phyloP scores from a whole-genome alignment of 2,888 invertebrate genomes.

The Tipula confusa region DNA sequence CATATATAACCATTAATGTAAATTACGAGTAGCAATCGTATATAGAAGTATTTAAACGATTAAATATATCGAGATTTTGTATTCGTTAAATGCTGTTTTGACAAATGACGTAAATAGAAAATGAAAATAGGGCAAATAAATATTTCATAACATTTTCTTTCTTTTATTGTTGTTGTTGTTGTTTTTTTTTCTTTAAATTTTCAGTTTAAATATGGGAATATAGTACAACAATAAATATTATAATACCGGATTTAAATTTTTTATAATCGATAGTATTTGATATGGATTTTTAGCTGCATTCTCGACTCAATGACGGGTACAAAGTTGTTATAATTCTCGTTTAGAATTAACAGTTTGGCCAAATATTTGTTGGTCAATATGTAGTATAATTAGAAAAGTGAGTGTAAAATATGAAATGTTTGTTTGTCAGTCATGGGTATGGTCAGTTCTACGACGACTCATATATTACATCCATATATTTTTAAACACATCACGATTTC shows the following conservation, averaged over 20 bases:
- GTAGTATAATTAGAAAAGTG: too few species aligned
- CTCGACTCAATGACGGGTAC: neutral
- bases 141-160: neutral
- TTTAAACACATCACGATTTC: too few species aligned
- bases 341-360: too few species aligned
- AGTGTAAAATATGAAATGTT: too few species aligned
- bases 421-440: too few species aligned
- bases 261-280: neutral
- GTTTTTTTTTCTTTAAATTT: neutral
- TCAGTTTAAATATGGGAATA: neutral
- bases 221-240: neutral
- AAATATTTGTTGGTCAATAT: too few species aligned
- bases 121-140: neutral
- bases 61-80: neutral
- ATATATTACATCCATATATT: too few species aligned
- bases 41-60: neutral
- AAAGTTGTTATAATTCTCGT: too few species aligned
- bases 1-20: neutral
- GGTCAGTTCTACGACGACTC: too few species aligned
- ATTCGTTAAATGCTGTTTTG: conserved; percentile 3
- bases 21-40: neutral
- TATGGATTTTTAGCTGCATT: neutral
- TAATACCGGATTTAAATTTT: neutral
- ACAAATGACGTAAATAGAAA: conserved; percentile 25
- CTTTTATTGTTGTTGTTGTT: neutral